Conservation (phyloP, 1,140 invertebrate genomes). For the Zaprionus vittiger region DNA sequence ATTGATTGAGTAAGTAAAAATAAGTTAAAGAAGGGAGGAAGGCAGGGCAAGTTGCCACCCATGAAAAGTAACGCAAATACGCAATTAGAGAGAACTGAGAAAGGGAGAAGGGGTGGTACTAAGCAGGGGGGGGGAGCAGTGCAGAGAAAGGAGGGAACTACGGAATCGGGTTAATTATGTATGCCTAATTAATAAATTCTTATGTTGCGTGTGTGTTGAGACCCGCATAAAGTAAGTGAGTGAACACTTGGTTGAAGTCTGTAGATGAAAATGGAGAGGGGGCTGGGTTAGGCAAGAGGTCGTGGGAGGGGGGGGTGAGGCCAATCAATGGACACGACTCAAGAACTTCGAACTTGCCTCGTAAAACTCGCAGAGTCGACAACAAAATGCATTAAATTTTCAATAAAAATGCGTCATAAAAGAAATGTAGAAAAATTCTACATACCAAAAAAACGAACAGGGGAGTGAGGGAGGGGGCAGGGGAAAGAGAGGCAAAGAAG, state of each 20-base stretch:
- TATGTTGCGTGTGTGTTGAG: slow-evolving; percentile 10
- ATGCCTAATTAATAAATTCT: slow-evolving; percentile 42
- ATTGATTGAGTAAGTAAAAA: slow-evolving; percentile 19
- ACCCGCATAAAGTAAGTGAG: slow-evolving; percentile 20
- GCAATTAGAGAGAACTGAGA: slow-evolving; percentile 23
- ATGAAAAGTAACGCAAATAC: slow-evolving; percentile 25
- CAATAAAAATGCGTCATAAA: slow-evolving; percentile 77
- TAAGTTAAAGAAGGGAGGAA: neutral
- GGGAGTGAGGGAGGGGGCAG: neutral
- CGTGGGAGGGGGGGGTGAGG: neutral
- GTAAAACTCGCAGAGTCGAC: slow-evolving; percentile 59
- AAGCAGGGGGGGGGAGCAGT: neutral
- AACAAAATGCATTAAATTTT: slow-evolving; percentile 75
- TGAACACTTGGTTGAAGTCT: neutral
- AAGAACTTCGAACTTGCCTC: slow-evolving; percentile 23
- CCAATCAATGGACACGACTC: slow-evolving; percentile 39
- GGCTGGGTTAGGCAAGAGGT: neutral
- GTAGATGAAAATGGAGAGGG: neutral
- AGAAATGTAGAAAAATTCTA: slow-evolving; percentile 60
- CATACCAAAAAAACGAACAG: slow-evolving; percentile 33
- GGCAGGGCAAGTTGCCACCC: neutral
- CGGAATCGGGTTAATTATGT: slow-evolving; percentile 28
- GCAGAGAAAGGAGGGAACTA: neutral
- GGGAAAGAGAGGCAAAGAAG: neutral
- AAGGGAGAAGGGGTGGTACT: neutral